phyloP scores from a whole-genome alignment of 2,113 vertebrate genomes.

The Elanoides forficatus region DNA sequence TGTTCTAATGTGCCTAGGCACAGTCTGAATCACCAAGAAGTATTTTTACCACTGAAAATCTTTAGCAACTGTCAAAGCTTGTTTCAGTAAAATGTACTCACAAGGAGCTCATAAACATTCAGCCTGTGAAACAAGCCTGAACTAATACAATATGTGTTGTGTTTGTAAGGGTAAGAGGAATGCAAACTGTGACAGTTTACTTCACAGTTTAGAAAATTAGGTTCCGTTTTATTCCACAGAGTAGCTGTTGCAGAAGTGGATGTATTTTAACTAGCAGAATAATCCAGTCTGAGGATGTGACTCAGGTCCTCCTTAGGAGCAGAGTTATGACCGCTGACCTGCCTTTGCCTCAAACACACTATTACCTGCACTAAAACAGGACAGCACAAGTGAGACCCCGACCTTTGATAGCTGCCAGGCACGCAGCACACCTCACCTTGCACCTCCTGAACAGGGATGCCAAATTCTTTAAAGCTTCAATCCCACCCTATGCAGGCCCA shows the following conservation, averaged over 20 bases:
- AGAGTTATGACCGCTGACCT: neutral
- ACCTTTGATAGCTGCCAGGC: accelerated
- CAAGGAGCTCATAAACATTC: neutral
- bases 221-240: neutral
- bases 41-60: neutral
- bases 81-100: neutral
- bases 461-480: neutral
- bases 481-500: neutral
- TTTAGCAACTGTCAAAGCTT: neutral
- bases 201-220: neutral
- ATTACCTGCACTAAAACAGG: neutral
- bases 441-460: neutral
- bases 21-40: neutral
- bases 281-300: neutral
- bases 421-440: accelerated
- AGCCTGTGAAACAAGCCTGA: neutral
- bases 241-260: neutral
- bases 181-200: neutral
- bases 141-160: constrained; percentile 4
- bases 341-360: accelerated
- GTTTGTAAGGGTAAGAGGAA: neutral
- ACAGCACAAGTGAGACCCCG: accelerated
- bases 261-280: neutral
- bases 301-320: neutral
- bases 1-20: neutral